Evolutionary conservation across 2,113 vertebrate genomes (phyloP), one percentile per base, ranked within the genome.

Genomic region (Sturnus vulgaris): DNA sequence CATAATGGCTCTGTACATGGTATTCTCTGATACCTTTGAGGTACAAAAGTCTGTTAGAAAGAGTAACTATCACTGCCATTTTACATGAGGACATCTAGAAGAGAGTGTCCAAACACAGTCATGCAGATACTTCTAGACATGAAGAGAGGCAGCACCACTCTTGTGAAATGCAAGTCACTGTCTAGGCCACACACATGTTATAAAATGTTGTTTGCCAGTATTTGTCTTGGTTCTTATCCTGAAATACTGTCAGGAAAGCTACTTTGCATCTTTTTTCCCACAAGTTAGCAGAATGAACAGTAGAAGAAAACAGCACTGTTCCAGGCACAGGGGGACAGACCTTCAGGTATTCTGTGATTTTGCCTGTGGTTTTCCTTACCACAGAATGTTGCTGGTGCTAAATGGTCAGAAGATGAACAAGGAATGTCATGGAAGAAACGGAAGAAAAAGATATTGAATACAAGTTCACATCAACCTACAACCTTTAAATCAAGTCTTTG

Each of bases 1-100:
- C 2, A 11, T 15, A 12, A 8, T 24, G 17, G 14, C 12, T 63
- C 37, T 0, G 1, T 42, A 24, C 7, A 3, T 27, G 4, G 30
- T 78, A 63, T 37, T 47, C 2, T 31, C 10, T 65, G 22, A 56
- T 22, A 4, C 1, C 23, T 46, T 78, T 65, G 15, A 49, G 20
- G 20, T 22, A 77, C 2, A 61, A 49, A 86, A 37, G 3, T 73
- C 14, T 44, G 18, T 24, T 56, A 33, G n/a, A 56, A 70, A 33
- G 6, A 52, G 33, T 9, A 65, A 11, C 6, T 46, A 21, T 27
- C 39, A 17, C 18, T 55, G 21, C 4, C 5, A 24, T 63, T 82
- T 86, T 37, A 23, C 6, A 2, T 5, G 7, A 30, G 4, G 10
- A 57, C 17, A 49, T 7, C 19, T 37, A 65, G 2, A 31, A 49